Base-by-base conservation (phyloP, 2,888 invertebrate species). In the Corbicula japonica region DNA sequence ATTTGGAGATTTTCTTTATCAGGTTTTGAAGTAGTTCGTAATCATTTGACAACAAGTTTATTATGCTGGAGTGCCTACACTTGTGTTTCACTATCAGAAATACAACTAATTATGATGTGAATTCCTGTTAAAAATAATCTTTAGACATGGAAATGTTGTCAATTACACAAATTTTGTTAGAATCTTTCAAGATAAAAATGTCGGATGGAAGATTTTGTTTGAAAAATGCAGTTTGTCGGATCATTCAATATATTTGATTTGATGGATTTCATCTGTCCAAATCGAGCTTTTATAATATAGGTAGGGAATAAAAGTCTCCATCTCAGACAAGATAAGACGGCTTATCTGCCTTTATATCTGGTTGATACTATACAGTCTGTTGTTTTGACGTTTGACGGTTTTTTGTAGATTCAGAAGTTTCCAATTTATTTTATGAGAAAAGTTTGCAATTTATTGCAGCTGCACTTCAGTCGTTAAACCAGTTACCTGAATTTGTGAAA, bases 31-130 rank as follows among this genome's bases (percentile, higher is more conserved):
- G 65, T 58, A 60, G 38, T 30, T 52, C 28, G 21, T 34, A 46
- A 41, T 50, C 6, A 50, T 58, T 65, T 63, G 60, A 74, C 78
- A 69, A 30, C 30, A 48, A 61, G 62, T 77, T 44, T 54, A 68
- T 72, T 46, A 72, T 46, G 26, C 52, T 61, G 35, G 54, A 77
- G 77, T 68, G 72, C 56, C n/a, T 56, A 38, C 56, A 34, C 62
- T 72, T 66, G 3, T 52, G 66, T 62, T 52, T 77, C 68, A 58
- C 54, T 54, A 69, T 69, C 68, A 56, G 26, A 50, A 54, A 69
- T 48, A 44, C 56, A 69, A 32, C 58, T 58, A 48, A 69, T 69
- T 34, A 46, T 60, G 58, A 58, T 69, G 35, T 60, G 54, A 66
- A 38, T n/a, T 28, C 30, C 3, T 38, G 41, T 23, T 41, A 23